Evolutionary conservation across 2,797 vertebrate genomes (phyloP), one percentile per base, ranked within the genome.

Genomic region (Sibirionetta formosa): DNA sequence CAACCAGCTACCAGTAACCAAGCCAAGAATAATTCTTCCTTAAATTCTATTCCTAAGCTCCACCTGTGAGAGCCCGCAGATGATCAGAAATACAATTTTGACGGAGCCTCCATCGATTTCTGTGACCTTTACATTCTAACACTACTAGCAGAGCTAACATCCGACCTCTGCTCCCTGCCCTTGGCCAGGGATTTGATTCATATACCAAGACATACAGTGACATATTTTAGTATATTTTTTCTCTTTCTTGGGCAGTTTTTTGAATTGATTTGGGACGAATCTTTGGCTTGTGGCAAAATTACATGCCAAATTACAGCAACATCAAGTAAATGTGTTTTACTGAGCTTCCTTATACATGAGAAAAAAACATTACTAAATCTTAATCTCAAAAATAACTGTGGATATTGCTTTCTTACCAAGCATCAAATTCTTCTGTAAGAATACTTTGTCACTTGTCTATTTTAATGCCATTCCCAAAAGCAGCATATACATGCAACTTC

Each of bases 231-330:
- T 63, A 60, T 88, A 18, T 7, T 66, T 94, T 51, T 24, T 20
- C 23, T 84, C 36, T 68, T 63, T 83, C 22, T 64, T 82, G 26
- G 24, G 35, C 53, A 83, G 76, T 77, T 31, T 63, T 90, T 38
- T 19, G 44, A 93, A 82, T 18, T 88, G 8, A 90, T 75, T 53
- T 81, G 16, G 35, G 14, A 84, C 17, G 33, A 88, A 84, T 64
- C 81, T 66, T 68, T 88, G 73, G 66, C 73, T 88, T 31, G 48
- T 7, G 66, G 77, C 53, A 92, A 81, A 86, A 90, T 69, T 66
- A 73, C 17, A 63, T 63, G 64, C 53, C 60, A 56, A 51, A 66
- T 50, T 66, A 78, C 35, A 90, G 36, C 53, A 81, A 27, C 33
- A 66, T 93, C 72, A 81, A 66, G 19, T 29, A 79, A 78, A 9